These are phyloP conservation scores for Bursaphelenchus okinawaensis DNA, from an alignment of 2,888 invertebrate genomes.

Conservation along the genomic window DNA sequence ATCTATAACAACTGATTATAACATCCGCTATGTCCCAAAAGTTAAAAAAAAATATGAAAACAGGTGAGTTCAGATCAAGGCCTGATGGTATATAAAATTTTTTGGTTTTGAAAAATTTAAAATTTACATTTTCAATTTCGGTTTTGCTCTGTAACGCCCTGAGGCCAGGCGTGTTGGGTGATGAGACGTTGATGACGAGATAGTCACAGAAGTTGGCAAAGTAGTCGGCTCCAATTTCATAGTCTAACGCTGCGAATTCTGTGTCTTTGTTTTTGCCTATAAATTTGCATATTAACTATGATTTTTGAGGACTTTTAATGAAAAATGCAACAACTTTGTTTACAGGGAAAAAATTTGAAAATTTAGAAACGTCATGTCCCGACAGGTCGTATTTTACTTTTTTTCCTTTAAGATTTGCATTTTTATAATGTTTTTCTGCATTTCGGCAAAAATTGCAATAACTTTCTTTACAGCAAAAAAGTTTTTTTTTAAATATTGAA, in stretches of 20 bases:
- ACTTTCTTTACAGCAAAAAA: too few species aligned
- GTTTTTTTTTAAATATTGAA: too few species aligned
- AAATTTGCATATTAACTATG: neutral
- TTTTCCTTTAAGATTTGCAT: too few species aligned
- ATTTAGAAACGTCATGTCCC: neutral
- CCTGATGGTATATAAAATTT: too few species aligned
- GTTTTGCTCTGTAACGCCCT: slow-evolving; percentile 71
- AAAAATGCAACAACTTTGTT: too few species aligned
- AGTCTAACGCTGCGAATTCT: slow-evolving; percentile 63
- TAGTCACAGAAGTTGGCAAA: slow-evolving; percentile 85
- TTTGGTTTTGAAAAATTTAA: neutral
- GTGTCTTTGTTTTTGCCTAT: slow-evolving; percentile 76
- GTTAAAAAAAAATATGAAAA: too few species aligned
- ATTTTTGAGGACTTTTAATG: neutral
- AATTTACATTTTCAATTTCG: slow-evolving; percentile 64
- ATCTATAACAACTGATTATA: slow-evolving; percentile 60
- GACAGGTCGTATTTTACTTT: neutral
- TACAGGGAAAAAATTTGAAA: neutral
- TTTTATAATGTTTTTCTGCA: too few species aligned
- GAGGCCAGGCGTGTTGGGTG: slow-evolving; percentile 91
- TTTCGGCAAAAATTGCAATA: too few species aligned
- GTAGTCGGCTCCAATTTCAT: slow-evolving; percentile 70
- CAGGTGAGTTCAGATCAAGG: too few species aligned
- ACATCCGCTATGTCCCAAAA: too few species aligned
- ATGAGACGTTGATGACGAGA: slow-evolving; percentile 89